Conservation (phyloP, 1,140 invertebrate species). For the Ostrea edulis region DNA sequence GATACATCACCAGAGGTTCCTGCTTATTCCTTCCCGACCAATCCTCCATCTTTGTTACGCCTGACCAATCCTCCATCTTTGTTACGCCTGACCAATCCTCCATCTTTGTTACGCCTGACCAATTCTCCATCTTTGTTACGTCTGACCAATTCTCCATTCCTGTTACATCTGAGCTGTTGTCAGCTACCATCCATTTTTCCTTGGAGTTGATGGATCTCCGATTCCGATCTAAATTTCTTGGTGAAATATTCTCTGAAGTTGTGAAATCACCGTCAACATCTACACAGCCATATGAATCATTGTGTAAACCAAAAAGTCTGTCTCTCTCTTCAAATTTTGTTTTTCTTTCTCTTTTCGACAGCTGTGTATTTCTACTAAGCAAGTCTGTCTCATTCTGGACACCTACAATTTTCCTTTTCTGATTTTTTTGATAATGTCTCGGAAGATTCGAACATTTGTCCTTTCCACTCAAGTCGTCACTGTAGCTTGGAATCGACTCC, state of each 20-base stretch:
- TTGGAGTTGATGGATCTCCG: not conserved
- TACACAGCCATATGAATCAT: not conserved
- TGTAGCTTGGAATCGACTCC: no score
- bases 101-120: no score
- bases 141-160: no score
- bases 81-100: no score
- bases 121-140: no score
- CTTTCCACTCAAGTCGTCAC: no score
- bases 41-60: not conserved
- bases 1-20: conserved; percentile 6
- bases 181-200: not conserved
- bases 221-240: not conserved
- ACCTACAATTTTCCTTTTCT: not conserved
- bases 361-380: not conserved
- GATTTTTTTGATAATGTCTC: not conserved
- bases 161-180: not conserved
- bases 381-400: not conserved
- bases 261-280: not conserved
- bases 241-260: not conserved
- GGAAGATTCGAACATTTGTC: no score
- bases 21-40: not conserved
- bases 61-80: no score
- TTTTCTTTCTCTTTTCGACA: not conserved
- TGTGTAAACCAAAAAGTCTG: not conserved
- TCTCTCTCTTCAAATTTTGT: not conserved